Evolutionary conservation across 1,140 invertebrate species (phyloP).

Genomic region (Brachionus angularis): DNA sequence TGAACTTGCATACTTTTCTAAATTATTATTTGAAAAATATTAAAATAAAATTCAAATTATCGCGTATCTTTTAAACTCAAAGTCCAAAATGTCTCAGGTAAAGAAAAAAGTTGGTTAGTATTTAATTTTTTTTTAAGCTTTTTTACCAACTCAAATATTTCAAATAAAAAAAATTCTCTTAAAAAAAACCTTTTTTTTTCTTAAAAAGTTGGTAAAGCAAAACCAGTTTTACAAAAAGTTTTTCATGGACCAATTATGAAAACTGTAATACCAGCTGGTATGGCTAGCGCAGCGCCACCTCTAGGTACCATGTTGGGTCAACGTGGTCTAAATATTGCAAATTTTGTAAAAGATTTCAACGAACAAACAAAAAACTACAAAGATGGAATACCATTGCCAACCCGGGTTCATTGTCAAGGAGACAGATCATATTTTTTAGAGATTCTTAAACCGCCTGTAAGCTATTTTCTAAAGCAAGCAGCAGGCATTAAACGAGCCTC

Average conservation of each 20-base stretch:
- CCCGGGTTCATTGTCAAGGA: constrained; percentile 71
- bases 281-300: constrained; percentile 78
- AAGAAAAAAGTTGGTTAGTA: constrained; percentile 2
- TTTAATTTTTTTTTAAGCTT: background rate
- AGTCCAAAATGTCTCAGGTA: background rate
- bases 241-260: constrained; percentile 69
- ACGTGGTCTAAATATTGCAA: constrained; percentile 67
- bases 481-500: constrained; percentile 80
- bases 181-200: too few species aligned
- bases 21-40: too few species aligned
- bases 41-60: too few species aligned
- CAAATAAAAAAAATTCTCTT: too few species aligned
- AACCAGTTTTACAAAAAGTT: constrained; percentile 65
- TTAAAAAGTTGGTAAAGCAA: constrained; percentile 32
- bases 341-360: constrained; percentile 98
- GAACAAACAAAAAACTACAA: constrained; percentile 84
- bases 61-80: too few species aligned
- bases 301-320: constrained; percentile 85
- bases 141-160: too few species aligned
- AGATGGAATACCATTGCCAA: constrained; percentile 82
- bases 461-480: constrained; percentile 86
- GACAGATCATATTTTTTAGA: constrained; percentile 79
- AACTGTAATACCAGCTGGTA: constrained; percentile 76
- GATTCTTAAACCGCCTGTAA: constrained; percentile 76
- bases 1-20: too few species aligned